phyloP scores from a whole-genome alignment of 2,797 vertebrate species.

The Helostoma temminkii region DNA sequence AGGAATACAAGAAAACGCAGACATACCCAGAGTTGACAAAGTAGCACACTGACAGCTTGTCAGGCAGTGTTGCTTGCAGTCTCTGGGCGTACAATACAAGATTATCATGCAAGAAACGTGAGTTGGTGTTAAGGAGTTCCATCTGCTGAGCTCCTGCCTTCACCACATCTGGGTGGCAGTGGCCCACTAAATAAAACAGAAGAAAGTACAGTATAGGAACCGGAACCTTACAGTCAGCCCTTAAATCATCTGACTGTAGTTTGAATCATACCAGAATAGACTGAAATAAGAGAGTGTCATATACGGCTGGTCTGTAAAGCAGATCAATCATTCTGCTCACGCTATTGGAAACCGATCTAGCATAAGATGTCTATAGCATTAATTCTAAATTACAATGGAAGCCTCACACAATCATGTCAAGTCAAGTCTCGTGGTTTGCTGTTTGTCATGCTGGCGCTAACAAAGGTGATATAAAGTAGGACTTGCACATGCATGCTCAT shows the following conservation, averaged over 20 bases:
- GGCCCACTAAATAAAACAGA: slow-evolving; percentile 87
- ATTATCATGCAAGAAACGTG: slow-evolving; percentile 96
- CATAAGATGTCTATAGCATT: neutral
- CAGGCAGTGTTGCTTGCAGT: slow-evolving; percentile 91
- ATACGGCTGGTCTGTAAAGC: neutral
- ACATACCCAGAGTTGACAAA: slow-evolving; percentile 98
- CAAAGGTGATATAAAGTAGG: too few species aligned
- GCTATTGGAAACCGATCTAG: neutral
- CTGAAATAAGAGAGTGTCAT: slow-evolving; percentile 19
- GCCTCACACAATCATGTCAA: too few species aligned
- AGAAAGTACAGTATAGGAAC: too few species aligned
- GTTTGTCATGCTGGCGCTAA: too few species aligned
- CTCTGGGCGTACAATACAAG: slow-evolving; percentile 92
- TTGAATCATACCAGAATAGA: neutral
- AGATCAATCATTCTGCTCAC: neutral
- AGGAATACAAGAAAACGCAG: neutral
- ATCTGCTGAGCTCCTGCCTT: slow-evolving; percentile 92
- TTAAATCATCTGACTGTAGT: slow-evolving; percentile 13
- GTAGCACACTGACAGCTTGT: slow-evolving; percentile 93
- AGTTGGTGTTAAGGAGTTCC: slow-evolving; percentile 95
- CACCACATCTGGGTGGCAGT: slow-evolving; percentile 94
- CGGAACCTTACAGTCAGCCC: too few species aligned
- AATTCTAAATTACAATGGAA: neutral
- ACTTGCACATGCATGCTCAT: too few species aligned
- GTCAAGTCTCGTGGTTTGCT: too few species aligned